Percentiles rank a stretch among this genome's conserved stretches.
Conservation (phyloP, 1,140 invertebrate genomes). For the Trigoniulus corallinus region DNA sequence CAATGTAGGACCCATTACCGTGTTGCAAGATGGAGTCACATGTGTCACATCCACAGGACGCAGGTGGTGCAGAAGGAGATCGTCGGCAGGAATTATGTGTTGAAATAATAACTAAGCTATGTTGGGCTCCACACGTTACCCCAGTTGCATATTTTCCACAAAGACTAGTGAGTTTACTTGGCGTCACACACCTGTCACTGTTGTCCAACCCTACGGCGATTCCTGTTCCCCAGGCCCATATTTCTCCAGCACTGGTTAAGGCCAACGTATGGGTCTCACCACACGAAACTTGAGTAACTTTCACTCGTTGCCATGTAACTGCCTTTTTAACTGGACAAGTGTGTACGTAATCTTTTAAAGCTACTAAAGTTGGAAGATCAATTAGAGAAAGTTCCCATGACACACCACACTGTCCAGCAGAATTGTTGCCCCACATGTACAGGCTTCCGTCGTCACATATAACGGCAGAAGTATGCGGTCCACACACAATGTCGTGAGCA, state of each 20-base stretch:
- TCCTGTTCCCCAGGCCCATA: conserved; percentile 7
- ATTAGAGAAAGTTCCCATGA: background rate
- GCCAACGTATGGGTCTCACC: conserved; percentile 1
- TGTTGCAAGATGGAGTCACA: no score
- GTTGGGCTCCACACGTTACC: no score
- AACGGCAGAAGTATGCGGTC: conserved; percentile 3
- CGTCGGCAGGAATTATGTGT: background rate
- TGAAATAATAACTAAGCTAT: background rate
- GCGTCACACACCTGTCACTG: no score
- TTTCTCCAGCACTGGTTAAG: background rate
- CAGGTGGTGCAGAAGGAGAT: background rate
- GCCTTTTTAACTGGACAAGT: background rate
- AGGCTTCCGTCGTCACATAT: background rate
- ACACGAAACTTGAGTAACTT: background rate
- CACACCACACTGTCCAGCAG: conserved; percentile 5
- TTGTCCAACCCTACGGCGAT: no score
- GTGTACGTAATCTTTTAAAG: background rate
- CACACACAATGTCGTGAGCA: conserved; percentile 1
- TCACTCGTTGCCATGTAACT: background rate
- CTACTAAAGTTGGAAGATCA: background rate
- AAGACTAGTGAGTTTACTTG: no score
- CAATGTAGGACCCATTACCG: no score
- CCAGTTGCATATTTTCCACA: no score
- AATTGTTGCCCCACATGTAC: conserved; percentile 11
- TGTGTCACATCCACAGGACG: background rate